Percentiles rank a stretch among this genome's conserved stretches.
phyloP scores from a whole-genome alignment of 2,888 invertebrate species.

The Limulus polyphemus region DNA sequence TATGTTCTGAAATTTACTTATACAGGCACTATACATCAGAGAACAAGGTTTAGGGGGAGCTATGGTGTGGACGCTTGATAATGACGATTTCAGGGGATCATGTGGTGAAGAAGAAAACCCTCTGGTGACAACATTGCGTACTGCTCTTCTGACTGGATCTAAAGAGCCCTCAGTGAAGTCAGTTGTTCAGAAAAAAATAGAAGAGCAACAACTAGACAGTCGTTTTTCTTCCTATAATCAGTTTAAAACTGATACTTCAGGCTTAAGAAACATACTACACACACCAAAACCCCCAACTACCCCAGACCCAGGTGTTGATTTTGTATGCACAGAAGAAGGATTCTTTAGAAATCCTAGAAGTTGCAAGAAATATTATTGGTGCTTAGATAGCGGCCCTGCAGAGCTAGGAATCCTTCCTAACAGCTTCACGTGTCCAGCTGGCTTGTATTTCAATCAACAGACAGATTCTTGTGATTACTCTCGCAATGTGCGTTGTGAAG shows the following conservation, averaged over 20 bases:
- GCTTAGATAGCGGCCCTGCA: constrained; percentile 60
- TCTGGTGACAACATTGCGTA: constrained; percentile 57
- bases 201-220: neutral
- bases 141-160: constrained; percentile 10
- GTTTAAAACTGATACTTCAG: neutral
- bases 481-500: constrained; percentile 53
- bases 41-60: constrained; percentile 74
- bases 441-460: constrained; percentile 75
- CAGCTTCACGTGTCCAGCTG: constrained; percentile 84
- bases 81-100: constrained; percentile 80
- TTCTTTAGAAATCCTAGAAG: constrained; percentile 83
- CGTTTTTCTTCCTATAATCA: neutral
- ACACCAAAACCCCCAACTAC: constrained; percentile 78
- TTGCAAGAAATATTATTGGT: constrained; percentile 92
- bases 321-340: constrained; percentile 84
- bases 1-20: neutral
- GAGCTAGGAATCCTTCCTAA: constrained; percentile 80
- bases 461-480: constrained; percentile 87
- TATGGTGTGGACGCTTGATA: constrained; percentile 88
- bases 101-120: constrained; percentile 79
- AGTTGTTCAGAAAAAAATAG: neutral
- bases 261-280: constrained; percentile 6
- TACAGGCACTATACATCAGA: constrained; percentile 59
- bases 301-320: constrained; percentile 62
- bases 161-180: neutral